These are phyloP conservation scores for Aphelenchoides avenae DNA, from an alignment of 1,140 invertebrate genomes.

Conservation along the genomic window DNA sequence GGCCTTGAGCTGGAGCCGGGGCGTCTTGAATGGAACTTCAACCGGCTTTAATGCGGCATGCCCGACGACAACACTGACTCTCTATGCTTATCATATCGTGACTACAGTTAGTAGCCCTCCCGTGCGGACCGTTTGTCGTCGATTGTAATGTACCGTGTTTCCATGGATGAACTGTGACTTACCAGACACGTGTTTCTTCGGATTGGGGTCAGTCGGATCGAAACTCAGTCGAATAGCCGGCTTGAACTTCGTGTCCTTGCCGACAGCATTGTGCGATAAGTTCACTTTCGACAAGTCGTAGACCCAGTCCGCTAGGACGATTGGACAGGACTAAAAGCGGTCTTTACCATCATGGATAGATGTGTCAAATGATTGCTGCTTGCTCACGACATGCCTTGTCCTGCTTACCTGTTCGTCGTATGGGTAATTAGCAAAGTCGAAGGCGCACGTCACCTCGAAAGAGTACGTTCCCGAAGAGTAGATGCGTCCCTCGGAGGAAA, in stretches of 20 bases:
- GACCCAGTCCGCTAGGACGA: slow-evolving; percentile 59
- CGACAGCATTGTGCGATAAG: slow-evolving; percentile 30
- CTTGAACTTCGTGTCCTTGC: slow-evolving; percentile 20
- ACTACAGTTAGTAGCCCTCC: too few relatives aligned
- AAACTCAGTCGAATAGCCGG: slow-evolving; percentile 49
- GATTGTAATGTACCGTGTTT: not conserved
- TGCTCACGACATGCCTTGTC: too few relatives aligned
- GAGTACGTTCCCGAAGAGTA: slow-evolving; percentile 45
- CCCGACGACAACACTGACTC: too few relatives aligned
- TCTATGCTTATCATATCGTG: too few relatives aligned
- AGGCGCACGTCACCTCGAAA: slow-evolving; percentile 54
- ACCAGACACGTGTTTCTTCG: slow-evolving; percentile 54
- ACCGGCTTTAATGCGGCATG: slow-evolving; percentile 29
- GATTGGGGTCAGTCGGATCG: slow-evolving; percentile 38
- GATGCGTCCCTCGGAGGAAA: slow-evolving; percentile 41
- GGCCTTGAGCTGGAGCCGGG: slow-evolving; percentile 25
- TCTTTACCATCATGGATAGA: too few relatives aligned
- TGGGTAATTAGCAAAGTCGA: slow-evolving; percentile 53
- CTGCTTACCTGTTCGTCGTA: slow-evolving; percentile 47
- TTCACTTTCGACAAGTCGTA: slow-evolving; percentile 57
- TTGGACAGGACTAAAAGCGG: slow-evolving; percentile 50
- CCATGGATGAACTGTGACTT: too few relatives aligned
- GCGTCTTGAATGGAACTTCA: slow-evolving; percentile 45
- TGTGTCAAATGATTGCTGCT: too few relatives aligned
- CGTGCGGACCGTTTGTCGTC: too few relatives aligned